Percentiles rank a stretch among this genome's conserved stretches.
Conservation (phyloP, 1,140 invertebrate species). For the Littorina saxatilis region DNA sequence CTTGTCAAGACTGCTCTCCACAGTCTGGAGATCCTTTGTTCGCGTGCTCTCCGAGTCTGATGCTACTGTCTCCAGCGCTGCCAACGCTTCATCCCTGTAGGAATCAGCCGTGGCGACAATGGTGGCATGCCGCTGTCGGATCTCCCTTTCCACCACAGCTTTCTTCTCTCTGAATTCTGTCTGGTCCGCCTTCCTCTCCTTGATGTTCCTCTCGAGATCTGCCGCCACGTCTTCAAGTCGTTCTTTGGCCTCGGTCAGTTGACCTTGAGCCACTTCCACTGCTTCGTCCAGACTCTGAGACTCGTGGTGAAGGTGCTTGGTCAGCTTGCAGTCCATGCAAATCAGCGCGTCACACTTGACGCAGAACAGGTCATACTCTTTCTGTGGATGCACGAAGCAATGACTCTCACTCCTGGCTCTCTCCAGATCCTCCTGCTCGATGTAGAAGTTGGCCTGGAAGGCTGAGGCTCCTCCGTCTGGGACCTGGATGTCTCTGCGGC, state of each 20-base stretch:
- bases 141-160: not conserved
- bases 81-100: not conserved
- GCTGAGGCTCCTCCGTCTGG: not conserved
- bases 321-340: conserved; percentile 13
- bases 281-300: not conserved
- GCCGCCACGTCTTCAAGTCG: not conserved
- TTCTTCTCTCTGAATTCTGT: not conserved
- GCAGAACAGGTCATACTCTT: not conserved
- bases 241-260: not conserved
- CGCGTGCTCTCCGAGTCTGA: not conserved
- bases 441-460: conserved; percentile 31
- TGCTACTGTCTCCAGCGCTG: not conserved
- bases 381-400: not conserved
- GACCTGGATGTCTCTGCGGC: not conserved
- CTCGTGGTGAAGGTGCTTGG: not conserved
- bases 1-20: not conserved
- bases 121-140: not conserved
- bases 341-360: not conserved
- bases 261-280: not conserved
- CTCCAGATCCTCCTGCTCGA: not conserved
- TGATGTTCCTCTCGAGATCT: not conserved
- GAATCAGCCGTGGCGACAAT: not conserved
- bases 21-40: not conserved
- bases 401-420: not conserved
- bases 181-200: not conserved